Evolutionary conservation across 2,888 invertebrate genomes (phyloP), one percentile per base, ranked within the genome.

Genomic region (Phlogophora meticulosa): DNA sequence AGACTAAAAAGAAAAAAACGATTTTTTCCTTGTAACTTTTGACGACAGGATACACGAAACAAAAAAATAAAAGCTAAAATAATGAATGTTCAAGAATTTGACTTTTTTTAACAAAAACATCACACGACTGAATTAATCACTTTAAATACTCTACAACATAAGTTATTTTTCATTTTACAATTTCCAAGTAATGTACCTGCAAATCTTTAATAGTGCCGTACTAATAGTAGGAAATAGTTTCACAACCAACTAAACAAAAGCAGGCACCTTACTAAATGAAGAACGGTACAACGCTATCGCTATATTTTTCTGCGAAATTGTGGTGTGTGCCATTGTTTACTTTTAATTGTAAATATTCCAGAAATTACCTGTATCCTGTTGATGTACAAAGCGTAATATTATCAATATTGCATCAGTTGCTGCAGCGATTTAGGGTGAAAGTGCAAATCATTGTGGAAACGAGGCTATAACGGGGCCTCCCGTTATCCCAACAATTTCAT

Each of bases 391-490:
- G 28, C 59, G 9, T 43, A 13, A n/a, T 43, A 42, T 42, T 20
- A 40, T 15, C 28, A 56, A 22, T 42, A 38, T 53, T 53, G 22
- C 9, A 11, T 28, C 20, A 38, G n/a, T 9, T 34, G 20, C 10
- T 10, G 2, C 10, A 42, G 20, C 56, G 60, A 52, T 42, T 22
- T 3, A 40, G 55, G 13, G 53, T 55, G 40, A 61, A 76, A 70
- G 67, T 72, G 71, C 63, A 61, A 63, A 65, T 32, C 69, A 67
- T 63, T 59, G 51, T 24, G 15, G 28, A 70, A 82, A 68, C 43
- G 85, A 61, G 66, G 74, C 58, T 74, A 58, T 80, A 90, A 90
- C 89, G 89, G 89, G 82, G 72, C 43, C 56, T 76, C 67, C 88
- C 87, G 88, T 88, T 88, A 90, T 70, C 79, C 42, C 74, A 65